Base-by-base conservation (phyloP, 2,888 invertebrate species). In the Patella ulyssiponensis region DNA sequence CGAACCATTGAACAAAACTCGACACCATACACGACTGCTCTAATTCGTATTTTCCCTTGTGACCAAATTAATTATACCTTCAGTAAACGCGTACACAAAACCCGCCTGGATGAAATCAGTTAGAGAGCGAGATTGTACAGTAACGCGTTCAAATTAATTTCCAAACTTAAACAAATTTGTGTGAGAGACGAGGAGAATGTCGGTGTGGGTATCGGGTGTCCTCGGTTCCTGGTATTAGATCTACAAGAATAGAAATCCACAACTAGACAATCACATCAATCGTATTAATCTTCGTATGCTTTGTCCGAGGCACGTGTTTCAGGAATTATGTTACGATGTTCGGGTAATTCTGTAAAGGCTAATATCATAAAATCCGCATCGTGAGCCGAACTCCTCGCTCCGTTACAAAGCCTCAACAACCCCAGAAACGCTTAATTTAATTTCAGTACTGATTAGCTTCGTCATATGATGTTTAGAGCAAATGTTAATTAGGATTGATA, bases 31-130 rank as follows among this genome's bases (percentile, higher is more conserved):
- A 64, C 23, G 20, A 64, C 64, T 64, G 64, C 74, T n/a, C 64
- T 74, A 58, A 44, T 64, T 64, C 23, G 44, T 14, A 64, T 64
- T 64, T 64, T 78, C 78, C 78, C 78, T 69, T 20, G 78, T 69
- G 78, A 73, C 69, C 69, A 69, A 75, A 78, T 78, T 78, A 76
- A 78, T 78, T 75, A 78, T 53, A 51, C 56, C 69, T 72, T 75
- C 70, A 72, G 71, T 72, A 75, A 78, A 58, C 73, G 69, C 54
- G 73, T 53, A 73, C 73, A 75, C 75, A 78, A 64, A 64, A 23
- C 64, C 17, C 11, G 64, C 23, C 23, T 64, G 44, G 51, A 69
- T 12, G n/a, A 33, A n/a, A 44, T 64, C 44, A 27, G 17, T 27
- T 51, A 33, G 64, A 15, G 27, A 33, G 44, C 12, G 20, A 23